Base-by-base conservation (phyloP, 92 coral and sea anemone genomes). In the Epizoanthus illoricatus region DNA sequence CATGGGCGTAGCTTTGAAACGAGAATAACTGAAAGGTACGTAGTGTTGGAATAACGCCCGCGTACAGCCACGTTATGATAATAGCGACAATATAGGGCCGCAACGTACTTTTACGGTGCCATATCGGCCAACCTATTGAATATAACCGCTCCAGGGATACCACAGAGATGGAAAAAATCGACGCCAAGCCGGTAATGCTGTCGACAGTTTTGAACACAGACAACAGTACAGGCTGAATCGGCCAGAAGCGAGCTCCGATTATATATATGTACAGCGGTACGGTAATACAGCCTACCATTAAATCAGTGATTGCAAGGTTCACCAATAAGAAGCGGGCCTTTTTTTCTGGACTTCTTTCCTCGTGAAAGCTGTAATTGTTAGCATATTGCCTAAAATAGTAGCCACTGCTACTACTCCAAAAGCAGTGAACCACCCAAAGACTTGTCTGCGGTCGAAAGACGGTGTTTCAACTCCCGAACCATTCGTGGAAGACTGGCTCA, bases 121-220 rank as follows among this genome's bases (percentile, higher is more conserved):
- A 52, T 41, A 76, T 60, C 18, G 81, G 81, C 81, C 81, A 76
- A 12, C 81, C 81, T 40, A 76, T 61, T 7, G 81, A 60, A 15
- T 41, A 60, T 9, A 76, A 69, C 45, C 81, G 42, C 24, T 76
- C 81, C 40, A 76, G 23, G 23, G 81, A 76, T 5, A 76, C 36
- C 36, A 76, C 55, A 41, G 70, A 41, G 41, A 76, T 76, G 23
- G 81, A 76, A 20, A 76, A 59, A 7, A 76, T 76, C 10, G 81
- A 76, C 39, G 81, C 81, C 12, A 76, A 16, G 33, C 81, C 81
- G 55, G 81, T 76, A 59, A 61, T 76, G 41, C 70, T 60, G 21
- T 76, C 81, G 19, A 61, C 20, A n/a, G 81, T 76, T 40, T 76
- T 42, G 69, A 76, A 76, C 47, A 61, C 57, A 7, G 55, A 55